Evolutionary conservation across 2,888 invertebrate species (phyloP), one percentile per base, ranked within the genome.

Genomic region (Conops quadrifasciatus): DNA sequence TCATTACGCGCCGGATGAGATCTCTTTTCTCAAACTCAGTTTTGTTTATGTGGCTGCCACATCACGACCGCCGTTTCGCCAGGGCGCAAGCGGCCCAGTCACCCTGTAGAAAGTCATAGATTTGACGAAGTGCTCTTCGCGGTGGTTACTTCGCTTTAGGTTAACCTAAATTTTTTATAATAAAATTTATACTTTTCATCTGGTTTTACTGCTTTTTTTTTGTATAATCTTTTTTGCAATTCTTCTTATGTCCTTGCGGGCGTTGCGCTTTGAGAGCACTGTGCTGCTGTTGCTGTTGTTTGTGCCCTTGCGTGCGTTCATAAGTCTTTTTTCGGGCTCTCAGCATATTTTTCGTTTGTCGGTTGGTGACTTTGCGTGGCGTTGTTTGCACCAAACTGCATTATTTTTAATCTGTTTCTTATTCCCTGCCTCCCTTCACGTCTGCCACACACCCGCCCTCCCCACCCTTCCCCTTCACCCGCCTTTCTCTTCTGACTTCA

Each of bases 61-160:
- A 15, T 16, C 30, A 16, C n/a, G 28, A 16, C n/a, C 65, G 47
- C 28, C 49, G 47, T 3, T 30, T 13, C 36, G 2, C 36, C 7
- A 13, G 19, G n/a, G 28, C 21, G 13, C 26, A 16, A 62, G 30
- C 36, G 16, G 26, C 7, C 19, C 19, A 59, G 11, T 19, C 28
- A 43, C 60, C 53, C 53, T 21, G 21, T 11, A 53, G n/a, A 53
- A 53, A 13, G 53, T 24, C 19, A 19, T 26, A 60, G 68, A 72
- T 70, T 70, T 70, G 70, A 70, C 70, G 72, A 67, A 69, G 63
- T 70, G 70, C 72, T 63, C 72, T 72, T 72, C 56, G n/a, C n/a
- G 63, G 70, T 70, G 49, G 49, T 19, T 36, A 36, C 36, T 36
- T 36, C 26, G 72, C 66, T 59, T 62, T 67, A 67, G 36, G 63